Evolutionary conservation across 2,113 vertebrate species (phyloP), one percentile per base, ranked within the genome.

Genomic region (Corvus cornix): DNA sequence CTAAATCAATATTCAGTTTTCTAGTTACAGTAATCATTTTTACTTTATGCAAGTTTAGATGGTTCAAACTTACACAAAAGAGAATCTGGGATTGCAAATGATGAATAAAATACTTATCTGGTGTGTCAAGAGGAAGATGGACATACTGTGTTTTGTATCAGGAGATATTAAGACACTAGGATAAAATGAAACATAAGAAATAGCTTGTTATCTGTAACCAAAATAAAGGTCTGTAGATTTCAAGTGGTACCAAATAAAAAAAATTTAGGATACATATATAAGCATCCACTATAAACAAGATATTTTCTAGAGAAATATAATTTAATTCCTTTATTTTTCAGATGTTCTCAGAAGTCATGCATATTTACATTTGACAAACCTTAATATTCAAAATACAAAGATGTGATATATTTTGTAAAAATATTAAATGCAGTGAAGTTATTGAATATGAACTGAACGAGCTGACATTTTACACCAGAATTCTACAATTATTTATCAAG

Each of bases 1-100:
- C 73, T 87, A 84, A 92, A 82, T 92, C 94, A 84, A 93, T 89
- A 84, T 49, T 94, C 49, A 68, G 53, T 82, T 92, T 94, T 91
- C 66, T 72, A 92, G 60, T 68, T 89, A 72, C 13, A 63, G 44
- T 55, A 94, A 91, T 90, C 2, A 22, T 39, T 67, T 89, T 92
- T 56, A 66, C 16, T 95, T 92, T 24, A 68, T 37, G 28, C n/a
- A 89, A 77, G 64, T 87, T 84, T 87, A 60, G 24, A 64, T 68
- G 13, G 35, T 60, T 84, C 52, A 90, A 10, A 72, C n/a, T 68
- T 41, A 55, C 12, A 55, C 10, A 67, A 26, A 95, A 76, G 48
- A 68, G 27, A 85, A 72, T 64, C 18, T 56, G 33, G 3, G 9
- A 19, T 8, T 55, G 9, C 20, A 78, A 74, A 84, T 22, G 33